Evolutionary conservation across 2,797 vertebrate genomes (phyloP).

Genomic region (Anomalospiza imberbis): DNA sequence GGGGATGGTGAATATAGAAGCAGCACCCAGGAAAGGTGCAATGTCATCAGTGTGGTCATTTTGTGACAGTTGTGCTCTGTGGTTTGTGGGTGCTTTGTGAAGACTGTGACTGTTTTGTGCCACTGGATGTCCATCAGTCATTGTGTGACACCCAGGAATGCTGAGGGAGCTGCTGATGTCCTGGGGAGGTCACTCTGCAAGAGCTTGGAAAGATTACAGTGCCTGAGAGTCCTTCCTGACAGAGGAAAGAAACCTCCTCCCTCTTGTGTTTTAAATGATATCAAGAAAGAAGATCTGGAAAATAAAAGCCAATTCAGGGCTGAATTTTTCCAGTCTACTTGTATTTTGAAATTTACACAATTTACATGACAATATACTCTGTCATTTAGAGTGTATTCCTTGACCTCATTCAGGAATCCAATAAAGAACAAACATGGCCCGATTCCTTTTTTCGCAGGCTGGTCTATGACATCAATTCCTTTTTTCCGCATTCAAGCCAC

Average conservation of each 20-base stretch:
- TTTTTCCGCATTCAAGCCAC: rapidly evolving
- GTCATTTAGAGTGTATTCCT: neutral
- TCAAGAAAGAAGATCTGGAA: neutral
- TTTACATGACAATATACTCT: rapidly evolving
- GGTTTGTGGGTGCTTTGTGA: neutral
- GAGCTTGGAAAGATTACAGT: rapidly evolving
- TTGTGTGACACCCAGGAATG: neutral
- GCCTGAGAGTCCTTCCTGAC: neutral
- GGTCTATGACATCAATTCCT: neutral
- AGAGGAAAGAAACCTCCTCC: rapidly evolving
- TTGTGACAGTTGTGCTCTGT: rapidly evolving
- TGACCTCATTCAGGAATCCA: neutral
- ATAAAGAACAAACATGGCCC: rapidly evolving
- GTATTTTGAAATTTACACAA: neutral
- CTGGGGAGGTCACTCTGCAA: rapidly evolving
- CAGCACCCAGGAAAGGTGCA: rapidly evolving
- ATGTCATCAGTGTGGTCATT: neutral
- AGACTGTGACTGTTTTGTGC: neutral
- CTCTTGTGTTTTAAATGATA: neutral
- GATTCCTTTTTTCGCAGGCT: neutral
- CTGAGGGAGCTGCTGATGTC: neutral
- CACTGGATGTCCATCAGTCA: neutral
- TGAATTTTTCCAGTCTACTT: no score
- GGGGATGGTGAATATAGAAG: neutral
- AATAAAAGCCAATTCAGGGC: rapidly evolving